phyloP scores from a whole-genome alignment of 2,888 invertebrate species.

The Platerodrilus igneus region DNA sequence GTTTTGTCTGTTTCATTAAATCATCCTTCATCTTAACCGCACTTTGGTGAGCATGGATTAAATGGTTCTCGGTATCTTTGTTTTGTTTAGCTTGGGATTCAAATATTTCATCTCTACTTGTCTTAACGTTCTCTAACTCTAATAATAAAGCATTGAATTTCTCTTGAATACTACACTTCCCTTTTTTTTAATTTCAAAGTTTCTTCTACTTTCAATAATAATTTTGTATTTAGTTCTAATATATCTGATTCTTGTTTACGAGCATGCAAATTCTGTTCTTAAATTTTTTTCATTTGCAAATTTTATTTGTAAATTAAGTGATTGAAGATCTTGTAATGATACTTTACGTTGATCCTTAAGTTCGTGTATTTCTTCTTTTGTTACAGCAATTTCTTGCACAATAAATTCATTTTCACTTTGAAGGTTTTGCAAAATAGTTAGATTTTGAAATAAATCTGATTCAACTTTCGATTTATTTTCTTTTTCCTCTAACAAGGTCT shows the following conservation, averaged over 20 bases:
- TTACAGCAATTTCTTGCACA: constrained; percentile 6
- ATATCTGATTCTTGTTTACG: constrained; percentile 11
- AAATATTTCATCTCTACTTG: constrained; percentile 33
- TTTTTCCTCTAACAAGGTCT: constrained; percentile 3
- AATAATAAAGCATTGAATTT: constrained; percentile 11
- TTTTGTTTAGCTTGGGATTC: constrained; percentile 34
- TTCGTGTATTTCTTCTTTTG: constrained; percentile 12
- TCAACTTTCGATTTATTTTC: constrained; percentile 4
- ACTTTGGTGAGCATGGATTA: constrained; percentile 33
- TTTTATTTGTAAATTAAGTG: constrained; percentile 13
- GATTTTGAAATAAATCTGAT: not conserved
- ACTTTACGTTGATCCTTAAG: constrained; percentile 14
- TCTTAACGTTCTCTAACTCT: constrained; percentile 35
- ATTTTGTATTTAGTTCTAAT: constrained; percentile 13
- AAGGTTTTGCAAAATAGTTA: constrained; percentile 6
- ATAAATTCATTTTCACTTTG: constrained; percentile 14
- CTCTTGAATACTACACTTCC: constrained; percentile 19
- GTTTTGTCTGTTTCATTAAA: constrained; percentile 30
- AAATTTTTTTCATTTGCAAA: constrained; percentile 9
- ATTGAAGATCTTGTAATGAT: constrained; percentile 13
- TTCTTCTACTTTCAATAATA: constrained; percentile 17
- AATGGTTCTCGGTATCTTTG: constrained; percentile 35
- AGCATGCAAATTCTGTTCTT: constrained; percentile 4
- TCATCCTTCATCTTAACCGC: constrained; percentile 33
- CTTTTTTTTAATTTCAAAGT: constrained; percentile 17